Evolutionary conservation across 2,113 vertebrate species (phyloP).

Genomic region (Corapipo altera): DNA sequence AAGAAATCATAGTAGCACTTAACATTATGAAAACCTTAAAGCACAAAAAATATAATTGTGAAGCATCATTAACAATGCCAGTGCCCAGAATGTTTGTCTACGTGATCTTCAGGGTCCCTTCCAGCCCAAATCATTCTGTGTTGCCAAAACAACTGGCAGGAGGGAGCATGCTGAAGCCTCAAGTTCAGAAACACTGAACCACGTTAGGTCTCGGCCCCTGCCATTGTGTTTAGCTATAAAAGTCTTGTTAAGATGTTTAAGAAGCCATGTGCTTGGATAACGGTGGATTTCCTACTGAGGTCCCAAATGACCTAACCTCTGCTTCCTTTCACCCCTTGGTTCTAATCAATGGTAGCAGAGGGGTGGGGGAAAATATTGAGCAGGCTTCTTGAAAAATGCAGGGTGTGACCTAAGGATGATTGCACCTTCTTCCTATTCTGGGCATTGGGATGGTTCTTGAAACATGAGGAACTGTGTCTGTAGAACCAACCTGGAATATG

Average conservation of each 20-base stretch:
- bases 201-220: neutral
- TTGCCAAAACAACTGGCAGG: neutral
- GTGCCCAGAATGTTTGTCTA: neutral
- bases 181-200: neutral
- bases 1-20: neutral
- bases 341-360: neutral
- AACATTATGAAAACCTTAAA: neutral
- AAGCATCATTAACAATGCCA: neutral
- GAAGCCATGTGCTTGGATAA: neutral
- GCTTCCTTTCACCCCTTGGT: neutral
- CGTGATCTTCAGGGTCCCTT: neutral
- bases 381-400: neutral
- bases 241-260: neutral
- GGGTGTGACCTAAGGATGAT: neutral
- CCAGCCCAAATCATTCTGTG: neutral
- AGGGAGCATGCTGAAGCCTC: neutral
- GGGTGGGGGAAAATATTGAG: accelerated
- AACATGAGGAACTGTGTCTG: neutral
- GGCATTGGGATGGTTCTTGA: neutral
- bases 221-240: neutral
- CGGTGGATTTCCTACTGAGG: neutral
- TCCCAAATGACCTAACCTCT: neutral
- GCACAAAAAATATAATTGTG: neutral
- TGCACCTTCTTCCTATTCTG: neutral
- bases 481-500: neutral